phyloP scores from a whole-genome alignment of 2,888 invertebrate species.

The Meteorus cinctellus region DNA sequence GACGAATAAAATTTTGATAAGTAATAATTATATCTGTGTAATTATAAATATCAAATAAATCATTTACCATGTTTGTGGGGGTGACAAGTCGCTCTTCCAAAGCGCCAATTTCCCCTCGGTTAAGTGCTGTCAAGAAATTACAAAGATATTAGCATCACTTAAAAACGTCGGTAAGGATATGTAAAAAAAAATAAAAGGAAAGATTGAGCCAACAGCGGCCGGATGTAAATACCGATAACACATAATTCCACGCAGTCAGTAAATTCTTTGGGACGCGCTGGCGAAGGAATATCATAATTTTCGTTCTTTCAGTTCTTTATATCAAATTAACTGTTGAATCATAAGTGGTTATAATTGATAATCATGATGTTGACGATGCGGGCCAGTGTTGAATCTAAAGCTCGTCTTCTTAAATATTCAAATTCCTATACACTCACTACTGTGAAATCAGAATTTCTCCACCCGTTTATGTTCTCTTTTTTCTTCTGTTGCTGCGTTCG shows the following conservation, averaged over 20 bases:
- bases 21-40: slow-evolving; percentile 13
- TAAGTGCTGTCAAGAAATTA: slow-evolving; percentile 64
- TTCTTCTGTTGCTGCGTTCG: background rate
- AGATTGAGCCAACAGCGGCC: slow-evolving; percentile 10
- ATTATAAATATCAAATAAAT: slow-evolving; percentile 16
- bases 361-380: background rate
- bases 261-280: slow-evolving; percentile 18
- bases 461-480: background rate
- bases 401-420: slow-evolving; percentile 1
- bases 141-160: slow-evolving; percentile 49
- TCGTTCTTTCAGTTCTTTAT: background rate
- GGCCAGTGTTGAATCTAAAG: background rate
- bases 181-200: slow-evolving; percentile 12
- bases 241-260: slow-evolving; percentile 19
- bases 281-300: slow-evolving; percentile 21
- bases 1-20: slow-evolving; percentile 24
- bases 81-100: slow-evolving; percentile 70
- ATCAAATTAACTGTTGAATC: background rate
- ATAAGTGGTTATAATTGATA: slow-evolving; percentile 1
- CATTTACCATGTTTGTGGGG: slow-evolving; percentile 67
- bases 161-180: slow-evolving; percentile 24
- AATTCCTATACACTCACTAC: background rate
- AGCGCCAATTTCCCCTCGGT: slow-evolving; percentile 71
- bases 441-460: slow-evolving; percentile 16
- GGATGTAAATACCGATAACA: slow-evolving; percentile 31